Evolutionary conservation across 2,113 vertebrate genomes (phyloP), one percentile per base, ranked within the genome.

Genomic region (Cryptomyrus ogoouensis): DNA sequence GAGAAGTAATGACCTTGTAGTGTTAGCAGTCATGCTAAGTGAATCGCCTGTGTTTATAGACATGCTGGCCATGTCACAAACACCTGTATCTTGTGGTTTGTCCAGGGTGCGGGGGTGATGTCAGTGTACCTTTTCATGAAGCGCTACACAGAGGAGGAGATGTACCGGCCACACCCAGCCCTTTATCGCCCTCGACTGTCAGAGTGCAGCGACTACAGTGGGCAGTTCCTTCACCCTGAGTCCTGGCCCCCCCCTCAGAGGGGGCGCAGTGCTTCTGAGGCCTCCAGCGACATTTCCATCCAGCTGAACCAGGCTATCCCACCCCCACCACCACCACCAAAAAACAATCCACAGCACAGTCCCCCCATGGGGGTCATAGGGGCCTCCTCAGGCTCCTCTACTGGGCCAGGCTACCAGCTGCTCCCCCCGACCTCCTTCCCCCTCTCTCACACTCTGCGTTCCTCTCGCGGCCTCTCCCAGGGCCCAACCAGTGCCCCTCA

Each of bases 61-160:
- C 85, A 53, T 35, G 8, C 1, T 52, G 15, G 47, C 50, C 35
- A 2, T 87, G 27, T 87, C 50, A 35, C 85, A 52, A 53, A 17
- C 15, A 31, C n/a, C 17, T 87, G 2, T 46, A 42, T 15, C 42
- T 6, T 62, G 66, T 52, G 70, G 90, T 24, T 90, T 19, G 56
- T 5, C 56, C 93, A 98, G 97, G 97, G 97, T 0, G 97, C 97
- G 0, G 97, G 97, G 1, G 97, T 98, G 89, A 98, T 98, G 97
- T 98, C 97, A 0, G 97, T 98, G 90, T 98, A 98, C 94, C 95
- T 98, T 84, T 98, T 98, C 94, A 98, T 97, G 95, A 98, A 98
- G 91, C 97, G 97, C 50, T 98, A 98, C 0, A 96, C 97, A 0
- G 97, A 97, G 92, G 97, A 98, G 88, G 97, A 98, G 94, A 96